Conservation (phyloP, 2,888 invertebrate species). For the Drosophila anomalata region DNA sequence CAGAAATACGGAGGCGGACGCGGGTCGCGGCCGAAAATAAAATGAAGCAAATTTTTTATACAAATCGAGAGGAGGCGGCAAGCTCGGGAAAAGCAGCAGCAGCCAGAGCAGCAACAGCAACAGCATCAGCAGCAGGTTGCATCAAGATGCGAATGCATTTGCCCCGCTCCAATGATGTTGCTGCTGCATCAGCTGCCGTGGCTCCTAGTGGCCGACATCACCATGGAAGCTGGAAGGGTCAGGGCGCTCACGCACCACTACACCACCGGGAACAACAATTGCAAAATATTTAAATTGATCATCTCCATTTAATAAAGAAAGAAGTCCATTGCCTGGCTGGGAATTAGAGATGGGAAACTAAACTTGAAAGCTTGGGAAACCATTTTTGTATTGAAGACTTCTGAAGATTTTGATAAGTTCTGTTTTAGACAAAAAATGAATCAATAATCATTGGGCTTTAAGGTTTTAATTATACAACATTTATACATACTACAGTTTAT, state of each 20-base stretch:
- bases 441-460: too few relatives aligned
- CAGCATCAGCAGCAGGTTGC: conserved; percentile 50
- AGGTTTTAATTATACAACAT: too few relatives aligned
- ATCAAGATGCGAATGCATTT: conserved; percentile 70
- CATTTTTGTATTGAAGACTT: too few relatives aligned
- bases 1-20: conserved; percentile 77
- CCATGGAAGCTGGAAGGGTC: conserved; percentile 26
- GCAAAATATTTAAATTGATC: conserved; percentile 83
- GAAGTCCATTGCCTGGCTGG: conserved; percentile 35
- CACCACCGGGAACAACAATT: conserved; percentile 32
- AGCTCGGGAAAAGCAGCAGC: conserved; percentile 15
- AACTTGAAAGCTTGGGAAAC: too few relatives aligned
- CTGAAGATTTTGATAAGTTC: too few relatives aligned
- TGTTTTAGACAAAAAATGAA: too few relatives aligned
- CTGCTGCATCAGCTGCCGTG: conserved; percentile 12
- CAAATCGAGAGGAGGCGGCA: conserved; percentile 56
- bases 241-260: conserved; percentile 44
- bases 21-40: conserved; percentile 76
- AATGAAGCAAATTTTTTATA: conserved; percentile 82
- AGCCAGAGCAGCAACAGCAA: conserved; percentile 14
- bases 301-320: conserved; percentile 83
- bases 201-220: background rate
- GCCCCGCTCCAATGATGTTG: conserved; percentile 30
- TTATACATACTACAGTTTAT: too few relatives aligned
- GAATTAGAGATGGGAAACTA: conserved; percentile 16